These are phyloP conservation scores for Spongilla lacustris DNA, from an alignment of 37 sponge, comb jelly and placozoan genomes.

Conservation along the genomic window DNA sequence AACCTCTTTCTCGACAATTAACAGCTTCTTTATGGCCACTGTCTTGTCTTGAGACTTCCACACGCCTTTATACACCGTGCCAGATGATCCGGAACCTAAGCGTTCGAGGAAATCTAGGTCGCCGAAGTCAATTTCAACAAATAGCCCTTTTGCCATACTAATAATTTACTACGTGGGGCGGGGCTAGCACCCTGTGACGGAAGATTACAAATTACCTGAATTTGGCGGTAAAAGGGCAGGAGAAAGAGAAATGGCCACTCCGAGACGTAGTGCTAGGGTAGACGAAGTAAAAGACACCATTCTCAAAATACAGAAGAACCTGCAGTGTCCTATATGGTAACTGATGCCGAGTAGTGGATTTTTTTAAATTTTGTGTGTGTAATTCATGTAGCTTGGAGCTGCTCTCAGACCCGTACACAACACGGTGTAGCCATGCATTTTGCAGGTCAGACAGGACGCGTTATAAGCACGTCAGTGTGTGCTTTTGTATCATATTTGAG, in stretches of 20 bases:
- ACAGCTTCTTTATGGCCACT: slow-evolving; percentile 88
- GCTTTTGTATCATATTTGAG: no score
- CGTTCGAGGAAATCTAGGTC: slow-evolving; percentile 85
- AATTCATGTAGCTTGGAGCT: slow-evolving; percentile 62
- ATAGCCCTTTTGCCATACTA: no score
- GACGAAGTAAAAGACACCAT: slow-evolving; percentile 46
- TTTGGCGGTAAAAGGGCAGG: slow-evolving; percentile 1
- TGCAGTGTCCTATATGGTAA: slow-evolving; percentile 86
- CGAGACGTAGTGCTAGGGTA: not conserved
- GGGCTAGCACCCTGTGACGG: not conserved
- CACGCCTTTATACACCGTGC: slow-evolving; percentile 79
- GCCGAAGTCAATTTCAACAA: slow-evolving; percentile 64
- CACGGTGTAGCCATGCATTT: slow-evolving; percentile 75
- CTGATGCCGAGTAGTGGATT: not conserved
- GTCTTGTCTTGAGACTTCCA: slow-evolving; percentile 81
- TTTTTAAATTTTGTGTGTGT: not conserved
- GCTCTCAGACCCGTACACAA: slow-evolving; percentile 55
- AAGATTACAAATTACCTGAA: not conserved
- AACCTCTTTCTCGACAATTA: slow-evolving; percentile 76
- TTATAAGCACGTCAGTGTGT: not conserved
- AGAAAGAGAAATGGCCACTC: no score
- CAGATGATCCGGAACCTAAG: slow-evolving; percentile 78
- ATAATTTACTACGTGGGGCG: slow-evolving; percentile 11
- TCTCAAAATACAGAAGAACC: slow-evolving; percentile 66
- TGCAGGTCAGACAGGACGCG: slow-evolving; percentile 46